Percentiles rank a stretch among this genome's conserved stretches.
These are phyloP conservation scores for Eulithis prunata DNA, from an alignment of 2,888 invertebrate species.

Conservation along the genomic window DNA sequence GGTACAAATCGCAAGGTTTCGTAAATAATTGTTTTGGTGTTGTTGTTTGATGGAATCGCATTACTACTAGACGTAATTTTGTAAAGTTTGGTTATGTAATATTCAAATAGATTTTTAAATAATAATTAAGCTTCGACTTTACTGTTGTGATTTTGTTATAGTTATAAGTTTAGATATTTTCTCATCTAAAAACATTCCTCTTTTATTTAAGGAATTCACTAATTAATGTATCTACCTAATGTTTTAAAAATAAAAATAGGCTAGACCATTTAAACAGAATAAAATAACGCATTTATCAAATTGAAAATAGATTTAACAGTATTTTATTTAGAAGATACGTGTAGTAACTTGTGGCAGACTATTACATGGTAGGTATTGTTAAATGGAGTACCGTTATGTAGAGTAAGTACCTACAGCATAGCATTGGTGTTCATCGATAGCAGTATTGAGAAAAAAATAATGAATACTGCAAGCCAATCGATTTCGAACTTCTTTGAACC, in stretches of 20 bases:
- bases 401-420: background rate
- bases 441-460: too few relatives aligned
- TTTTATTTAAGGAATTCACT: constrained; percentile 1
- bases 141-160: constrained; percentile 25
- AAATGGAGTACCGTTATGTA: background rate
- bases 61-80: constrained; percentile 44
- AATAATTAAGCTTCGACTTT: constrained; percentile 21
- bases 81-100: constrained; percentile 37
- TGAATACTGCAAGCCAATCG: too few relatives aligned
- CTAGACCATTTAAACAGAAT: background rate
- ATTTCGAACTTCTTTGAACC: background rate
- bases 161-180: constrained; percentile 28
- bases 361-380: background rate
- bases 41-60: constrained; percentile 20
- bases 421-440: background rate
- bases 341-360: constrained; percentile 2
- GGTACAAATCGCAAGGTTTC: constrained; percentile 8
- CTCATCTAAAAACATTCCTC: constrained; percentile 19
- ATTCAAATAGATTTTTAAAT: constrained; percentile 24
- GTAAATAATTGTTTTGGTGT: constrained; percentile 6
- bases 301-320: too few relatives aligned
- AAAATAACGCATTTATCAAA: background rate
- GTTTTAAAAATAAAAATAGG: constrained; percentile 26
- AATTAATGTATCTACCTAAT: background rate
- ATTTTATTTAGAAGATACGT: constrained; percentile 3